Conservation (phyloP, 2,113 vertebrate species). For the Notothenia coriiceps region DNA sequence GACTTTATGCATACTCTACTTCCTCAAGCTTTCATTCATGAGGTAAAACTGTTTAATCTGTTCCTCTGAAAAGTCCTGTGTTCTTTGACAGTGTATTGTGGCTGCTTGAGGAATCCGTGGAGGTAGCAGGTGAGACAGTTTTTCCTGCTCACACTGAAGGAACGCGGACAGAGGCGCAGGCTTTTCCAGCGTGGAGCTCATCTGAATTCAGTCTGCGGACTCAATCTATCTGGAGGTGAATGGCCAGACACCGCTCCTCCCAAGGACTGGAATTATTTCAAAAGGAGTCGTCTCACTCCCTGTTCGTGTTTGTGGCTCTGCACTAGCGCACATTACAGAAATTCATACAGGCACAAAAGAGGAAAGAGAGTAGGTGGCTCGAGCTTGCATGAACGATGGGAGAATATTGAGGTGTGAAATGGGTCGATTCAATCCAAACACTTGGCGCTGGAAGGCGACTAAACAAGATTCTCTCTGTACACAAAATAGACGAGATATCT, state of each 20-base stretch:
- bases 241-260: slow-evolving; percentile 70
- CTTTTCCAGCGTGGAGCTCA: slow-evolving; percentile 64
- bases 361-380: slow-evolving; percentile 7
- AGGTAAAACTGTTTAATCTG: slow-evolving; percentile 30
- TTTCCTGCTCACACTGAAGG: slow-evolving; percentile 19
- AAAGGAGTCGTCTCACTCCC: slow-evolving; percentile 57
- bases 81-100: slow-evolving; percentile 30
- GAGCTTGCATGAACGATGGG: slow-evolving; percentile 15
- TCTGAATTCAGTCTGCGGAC: slow-evolving; percentile 79
- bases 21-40: slow-evolving; percentile 23
- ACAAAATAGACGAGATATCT: neutral
- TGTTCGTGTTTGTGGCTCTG: slow-evolving; percentile 31
- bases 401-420: slow-evolving; percentile 23
- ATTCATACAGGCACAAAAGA: slow-evolving; percentile 33
- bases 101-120: slow-evolving; percentile 39
- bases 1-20: slow-evolving; percentile 10
- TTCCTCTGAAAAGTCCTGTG: slow-evolving; percentile 35
- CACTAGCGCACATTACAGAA: slow-evolving; percentile 56
- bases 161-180: slow-evolving; percentile 4
- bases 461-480: slow-evolving; percentile 10
- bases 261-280: slow-evolving; percentile 67
- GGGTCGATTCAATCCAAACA: slow-evolving; percentile 18
- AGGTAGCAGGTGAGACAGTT: slow-evolving; percentile 27
- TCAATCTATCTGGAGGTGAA: slow-evolving; percentile 76
- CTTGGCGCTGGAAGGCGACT: neutral